Percentiles rank a stretch among this genome's conserved stretches.
Conservation (phyloP, 2,113 vertebrate genomes). For the Struthidea cinerea region DNA sequence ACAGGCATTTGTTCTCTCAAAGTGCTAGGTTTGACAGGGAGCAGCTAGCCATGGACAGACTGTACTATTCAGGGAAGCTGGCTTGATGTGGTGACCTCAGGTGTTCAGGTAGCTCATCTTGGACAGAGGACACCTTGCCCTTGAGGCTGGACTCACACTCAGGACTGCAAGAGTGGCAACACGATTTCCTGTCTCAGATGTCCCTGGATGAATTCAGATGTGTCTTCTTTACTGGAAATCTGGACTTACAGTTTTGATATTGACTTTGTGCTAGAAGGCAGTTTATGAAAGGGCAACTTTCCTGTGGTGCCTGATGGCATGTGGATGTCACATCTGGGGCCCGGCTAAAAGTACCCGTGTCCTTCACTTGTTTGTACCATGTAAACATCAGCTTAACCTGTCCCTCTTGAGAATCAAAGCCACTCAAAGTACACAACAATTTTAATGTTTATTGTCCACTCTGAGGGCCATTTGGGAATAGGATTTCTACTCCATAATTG, state of each 20-base stretch:
- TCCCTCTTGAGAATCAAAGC: neutral
- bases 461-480: neutral
- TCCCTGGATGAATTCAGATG: neutral
- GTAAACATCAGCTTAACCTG: neutral
- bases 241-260: neutral
- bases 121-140: neutral
- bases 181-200: neutral
- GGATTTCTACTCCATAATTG: neutral
- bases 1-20: neutral
- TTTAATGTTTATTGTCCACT: neutral
- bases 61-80: neutral
- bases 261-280: neutral
- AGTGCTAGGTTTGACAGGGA: neutral
- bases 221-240: neutral
- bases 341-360: neutral
- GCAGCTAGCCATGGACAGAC: neutral
- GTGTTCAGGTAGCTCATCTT: neutral
- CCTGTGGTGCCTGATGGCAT: neutral
- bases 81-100: neutral
- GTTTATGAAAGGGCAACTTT: neutral
- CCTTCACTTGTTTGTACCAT: neutral
- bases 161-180: neutral
- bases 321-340: neutral
- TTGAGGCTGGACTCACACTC: neutral
- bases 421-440: neutral